These are phyloP conservation scores for Silurus aristotelis DNA, from an alignment of 2,797 vertebrate species.

Conservation along the genomic window DNA sequence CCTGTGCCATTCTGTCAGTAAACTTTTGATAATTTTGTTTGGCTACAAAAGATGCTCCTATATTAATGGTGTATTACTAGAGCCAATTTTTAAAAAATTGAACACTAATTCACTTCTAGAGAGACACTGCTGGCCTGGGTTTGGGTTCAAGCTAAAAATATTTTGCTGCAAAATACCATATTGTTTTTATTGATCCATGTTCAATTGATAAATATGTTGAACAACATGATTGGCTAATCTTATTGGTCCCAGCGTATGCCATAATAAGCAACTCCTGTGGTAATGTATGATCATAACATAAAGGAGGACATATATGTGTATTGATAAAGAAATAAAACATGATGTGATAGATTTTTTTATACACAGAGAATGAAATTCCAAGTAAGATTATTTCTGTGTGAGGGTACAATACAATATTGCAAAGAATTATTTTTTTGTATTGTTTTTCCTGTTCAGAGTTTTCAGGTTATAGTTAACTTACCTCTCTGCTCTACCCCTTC, in stretches of 20 bases:
- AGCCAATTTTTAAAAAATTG: constrained; percentile 4
- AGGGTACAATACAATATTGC: background rate
- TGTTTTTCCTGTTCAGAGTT: background rate
- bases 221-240: background rate
- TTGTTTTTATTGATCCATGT: background rate
- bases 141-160: background rate
- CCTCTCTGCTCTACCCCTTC: background rate
- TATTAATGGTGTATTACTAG: background rate
- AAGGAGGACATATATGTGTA: background rate
- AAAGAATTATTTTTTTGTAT: background rate
- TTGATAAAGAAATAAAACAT: background rate
- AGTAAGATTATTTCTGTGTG: background rate
- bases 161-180: background rate
- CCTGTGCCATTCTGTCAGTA: background rate
- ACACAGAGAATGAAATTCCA: background rate
- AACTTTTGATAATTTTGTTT: background rate
- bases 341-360: background rate
- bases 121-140: too few species aligned
- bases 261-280: background rate
- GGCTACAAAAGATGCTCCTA: background rate
- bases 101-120: constrained; percentile 1
- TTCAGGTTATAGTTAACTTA: background rate
- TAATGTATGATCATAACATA: background rate
- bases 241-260: background rate
- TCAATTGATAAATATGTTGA: background rate